Base-by-base conservation (phyloP, 2,113 vertebrate genomes). In the Prinia subflava region DNA sequence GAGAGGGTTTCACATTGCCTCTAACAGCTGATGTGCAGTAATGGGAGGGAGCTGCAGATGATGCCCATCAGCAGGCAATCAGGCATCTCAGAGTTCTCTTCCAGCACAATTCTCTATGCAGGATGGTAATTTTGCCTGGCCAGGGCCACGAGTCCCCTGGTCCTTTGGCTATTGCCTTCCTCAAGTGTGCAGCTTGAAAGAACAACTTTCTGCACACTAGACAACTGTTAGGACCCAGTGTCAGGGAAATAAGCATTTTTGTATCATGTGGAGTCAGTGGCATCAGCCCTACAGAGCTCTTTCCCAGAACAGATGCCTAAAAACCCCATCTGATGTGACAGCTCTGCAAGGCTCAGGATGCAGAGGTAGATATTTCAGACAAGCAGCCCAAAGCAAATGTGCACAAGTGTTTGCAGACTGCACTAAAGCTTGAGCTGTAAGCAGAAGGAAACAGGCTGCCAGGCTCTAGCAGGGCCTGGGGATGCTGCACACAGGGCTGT, bases 101-200 rank as follows among this genome's bases (percentile, higher is more conserved):
- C 74, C 59, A 85, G 62, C 35, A 47, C 49, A 70, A 5, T 44
- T 73, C 37, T 87, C 42, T 27, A 23, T 25, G 47, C 22, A 7
- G 90, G 46, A 74, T 16, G 39, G 55, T 47, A 19, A 70, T 95
- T 80, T 91, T 73, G 41, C 73, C 47, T 80, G 44, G 56, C 57
- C 0, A 0, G 12, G 39, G 7, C 46, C 13, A 13, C 1, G 8
- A 87, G 14, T 46, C 42, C 44, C 20, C 46, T 42, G 35, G 49
- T 76, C 70, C 53, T 96, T 76, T 85, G 70, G 62, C 55, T 53
- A 23, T 30, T 74, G 42, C 21, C 47, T 93, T 77, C 74, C 28
- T 68, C 63, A 31, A 41, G 23, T 25, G 42, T 70, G 42, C 78
- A 91, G 59, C 75, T 77, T 37, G 35, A 76, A 76, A 86, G 47